These are phyloP conservation scores for Mellivora capensis DNA, from an alignment of 2,113 vertebrate species.

Conservation along the genomic window DNA sequence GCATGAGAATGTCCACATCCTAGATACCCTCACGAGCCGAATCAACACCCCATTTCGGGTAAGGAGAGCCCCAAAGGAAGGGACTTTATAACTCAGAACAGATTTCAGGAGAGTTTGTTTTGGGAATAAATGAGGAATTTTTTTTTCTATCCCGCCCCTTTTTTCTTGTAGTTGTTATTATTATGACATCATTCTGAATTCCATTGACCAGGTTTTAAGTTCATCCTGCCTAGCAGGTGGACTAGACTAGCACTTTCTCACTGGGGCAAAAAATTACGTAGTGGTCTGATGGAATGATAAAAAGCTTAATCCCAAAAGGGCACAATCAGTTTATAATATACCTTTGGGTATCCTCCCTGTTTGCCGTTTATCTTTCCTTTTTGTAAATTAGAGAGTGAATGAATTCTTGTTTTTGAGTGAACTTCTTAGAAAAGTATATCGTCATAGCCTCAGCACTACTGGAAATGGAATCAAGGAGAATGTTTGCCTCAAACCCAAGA, in stretches of 20 bases:
- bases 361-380: constrained; percentile 22
- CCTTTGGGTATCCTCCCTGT: background rate
- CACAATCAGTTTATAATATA: background rate
- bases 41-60: constrained; percentile 99
- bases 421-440: background rate
- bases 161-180: background rate
- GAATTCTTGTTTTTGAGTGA: background rate
- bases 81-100: background rate
- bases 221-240: background rate
- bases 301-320: background rate
- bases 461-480: background rate
- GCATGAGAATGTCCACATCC: constrained; percentile 93
- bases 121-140: background rate
- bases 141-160: background rate
- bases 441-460: background rate
- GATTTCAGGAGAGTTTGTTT: background rate
- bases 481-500: background rate
- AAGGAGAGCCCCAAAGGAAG: constrained; percentile 28
- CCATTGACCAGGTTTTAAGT: background rate
- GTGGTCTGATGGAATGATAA: background rate
- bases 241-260: background rate
- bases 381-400: background rate
- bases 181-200: background rate
- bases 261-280: background rate
- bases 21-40: constrained; percentile 95